Conservation (phyloP, 2,888 invertebrate species). For the Noctua janthe region DNA sequence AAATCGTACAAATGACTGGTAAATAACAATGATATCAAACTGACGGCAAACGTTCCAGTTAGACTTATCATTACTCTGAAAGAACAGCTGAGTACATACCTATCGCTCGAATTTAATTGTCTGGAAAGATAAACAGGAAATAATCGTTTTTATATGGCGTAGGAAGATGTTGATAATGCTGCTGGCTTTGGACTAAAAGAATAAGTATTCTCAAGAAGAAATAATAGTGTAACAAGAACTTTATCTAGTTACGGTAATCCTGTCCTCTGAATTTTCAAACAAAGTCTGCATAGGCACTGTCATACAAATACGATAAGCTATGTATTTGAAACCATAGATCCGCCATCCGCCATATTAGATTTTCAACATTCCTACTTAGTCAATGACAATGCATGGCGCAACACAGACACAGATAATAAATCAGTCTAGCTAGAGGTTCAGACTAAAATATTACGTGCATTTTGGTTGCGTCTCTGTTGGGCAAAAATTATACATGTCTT, state of each 20-base stretch:
- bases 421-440: slow-evolving; percentile 44
- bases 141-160: slow-evolving; percentile 21
- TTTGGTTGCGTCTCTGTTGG: slow-evolving; percentile 28
- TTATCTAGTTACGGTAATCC: background rate
- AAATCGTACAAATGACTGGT: slow-evolving; percentile 36
- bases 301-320: slow-evolving; percentile 17
- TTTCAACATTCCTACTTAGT: slow-evolving; percentile 52
- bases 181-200: background rate
- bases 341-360: slow-evolving; percentile 37
- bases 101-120: slow-evolving; percentile 49
- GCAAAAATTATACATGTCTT: slow-evolving; percentile 40
- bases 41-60: slow-evolving; percentile 37
- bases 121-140: slow-evolving; percentile 59
- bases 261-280: background rate
- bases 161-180: slow-evolving; percentile 11
- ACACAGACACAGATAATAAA: slow-evolving; percentile 47
- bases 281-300: slow-evolving; percentile 8
- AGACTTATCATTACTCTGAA: slow-evolving; percentile 34
- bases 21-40: slow-evolving; percentile 52
- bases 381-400: slow-evolving; percentile 38
- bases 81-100: slow-evolving; percentile 49
- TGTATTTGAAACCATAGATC: slow-evolving; percentile 38
- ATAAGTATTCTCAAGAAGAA: background rate
- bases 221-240: background rate
- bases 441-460: slow-evolving; percentile 38